Base-by-base conservation (phyloP, 2,797 vertebrate genomes). In the Poecilia picta region DNA sequence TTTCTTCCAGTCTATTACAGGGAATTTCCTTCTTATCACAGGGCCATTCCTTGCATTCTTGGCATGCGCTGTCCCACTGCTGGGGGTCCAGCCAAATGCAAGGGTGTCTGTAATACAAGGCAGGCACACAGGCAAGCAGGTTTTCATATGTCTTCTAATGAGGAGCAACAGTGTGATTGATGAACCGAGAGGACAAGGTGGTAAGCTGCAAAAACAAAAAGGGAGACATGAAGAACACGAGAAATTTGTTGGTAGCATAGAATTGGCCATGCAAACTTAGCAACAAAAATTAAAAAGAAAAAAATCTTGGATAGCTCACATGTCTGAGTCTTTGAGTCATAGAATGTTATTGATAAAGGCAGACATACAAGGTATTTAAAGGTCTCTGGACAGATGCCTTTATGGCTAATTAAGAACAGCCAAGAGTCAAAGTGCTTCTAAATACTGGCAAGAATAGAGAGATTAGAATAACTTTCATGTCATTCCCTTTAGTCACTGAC, bases 21-120 rank as follows among this genome's bases (percentile, higher is more conserved):
- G 92, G 88, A 91, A 90, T 89, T 93, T 93, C 89, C 88, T 92
- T 87, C 91, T 92, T 93, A 95, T 94, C 95, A 92, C 87, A 89
- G 87, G 73, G 83, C 81, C 93, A 95, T 96, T 96, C 94, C 87
- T 85, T 57, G 74, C 90, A 96, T 96, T 95, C 95, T 90, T 89
- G 73, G 86, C 92, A 91, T 95, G 89, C 80, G 93, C 93, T 87
- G 86, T 79, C 85, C 84, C 89, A 87, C 83, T 91, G 80, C 91
- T 49, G 73, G 86, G 89, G 93, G 91, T 93, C 91, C 81, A 31
- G 88, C 83, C 89, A 90, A 83, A 89, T 87, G 88, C 84, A 83
- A 89, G 83, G 89, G 92, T 82, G 92, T 89, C 87, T 86, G 88
- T 92, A 94, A 93, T 86, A 73, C 83, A 88, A 94, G 88, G 85